These are phyloP conservation scores for Tenualosa thibaudeaui DNA, from an alignment of 2,797 vertebrate species.

Conservation along the genomic window DNA sequence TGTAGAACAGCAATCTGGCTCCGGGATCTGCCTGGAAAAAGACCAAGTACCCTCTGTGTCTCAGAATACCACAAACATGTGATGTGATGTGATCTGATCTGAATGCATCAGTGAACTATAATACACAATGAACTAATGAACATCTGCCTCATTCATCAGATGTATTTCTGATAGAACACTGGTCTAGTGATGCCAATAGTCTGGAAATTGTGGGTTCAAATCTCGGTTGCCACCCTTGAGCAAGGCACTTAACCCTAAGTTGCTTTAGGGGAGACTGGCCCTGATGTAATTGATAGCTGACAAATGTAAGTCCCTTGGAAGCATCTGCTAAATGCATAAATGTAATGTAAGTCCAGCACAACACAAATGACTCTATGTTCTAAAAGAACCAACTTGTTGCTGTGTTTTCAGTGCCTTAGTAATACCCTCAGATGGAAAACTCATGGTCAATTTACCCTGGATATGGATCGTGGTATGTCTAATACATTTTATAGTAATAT, in stretches of 20 bases:
- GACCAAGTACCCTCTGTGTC: background rate
- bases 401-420: background rate
- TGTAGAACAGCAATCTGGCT: too few species aligned
- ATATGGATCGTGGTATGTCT: background rate
- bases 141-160: background rate
- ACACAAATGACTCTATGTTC: too few species aligned
- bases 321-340: too few species aligned
- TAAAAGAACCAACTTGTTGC: background rate
- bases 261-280: too few species aligned
- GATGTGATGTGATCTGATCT: too few species aligned
- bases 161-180: background rate
- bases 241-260: too few species aligned
- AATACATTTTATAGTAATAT: background rate
- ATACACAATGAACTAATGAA: background rate
- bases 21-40: background rate
- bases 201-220: too few species aligned
- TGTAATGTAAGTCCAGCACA: too few species aligned
- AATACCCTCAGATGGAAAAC: background rate
- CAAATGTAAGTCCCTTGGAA: too few species aligned
- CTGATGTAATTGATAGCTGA: too few species aligned
- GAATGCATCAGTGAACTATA: background rate
- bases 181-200: background rate
- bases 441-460: background rate
- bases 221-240: too few species aligned
- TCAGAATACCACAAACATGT: background rate